Evolutionary conservation across 2,797 vertebrate species (phyloP), one percentile per base, ranked within the genome.

Genomic region (Sardinella longiceps): DNA sequence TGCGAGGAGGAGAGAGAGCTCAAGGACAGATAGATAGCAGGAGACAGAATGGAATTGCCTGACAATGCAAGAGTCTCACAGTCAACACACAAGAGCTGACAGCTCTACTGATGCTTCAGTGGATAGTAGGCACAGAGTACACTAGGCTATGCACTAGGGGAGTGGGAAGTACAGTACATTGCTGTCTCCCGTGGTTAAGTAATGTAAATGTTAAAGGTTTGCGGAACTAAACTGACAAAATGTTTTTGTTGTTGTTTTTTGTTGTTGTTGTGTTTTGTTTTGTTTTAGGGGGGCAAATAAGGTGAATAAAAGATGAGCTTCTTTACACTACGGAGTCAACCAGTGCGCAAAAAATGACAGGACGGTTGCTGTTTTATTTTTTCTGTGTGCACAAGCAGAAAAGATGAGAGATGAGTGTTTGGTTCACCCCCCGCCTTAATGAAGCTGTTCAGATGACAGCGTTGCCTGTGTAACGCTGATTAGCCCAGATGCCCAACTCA

Each of bases 401-500:
- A 46, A n/a, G n/a, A n/a, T n/a, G 5, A 46, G 45, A 46, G 10
- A n/a, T n/a, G n/a, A 46, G 45, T 3, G 45, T 46, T 46, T 11
- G 45, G 4, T 46, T 46, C 45, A 46, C 6, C 45, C 2, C 10
- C 5, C n/a, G n/a, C n/a, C 20, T 53, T 53, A 53, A 53, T 53
- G 18, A 20, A 53, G 51, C 3, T 12, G 15, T 23, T 53, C 2
- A 20, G 2, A 53, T 53, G 51, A 53, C 3, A 18, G 20, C 51
- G 23, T 5, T 20, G 51, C 51, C 18, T 48, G 46, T 48, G 51
- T 23, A 23, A 53, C 3, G 9, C 5, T 25, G n/a, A 66, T 48
- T 46, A 7, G 12, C 7, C 60, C 25, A 53, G 6, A 45, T 80
- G 63, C 7, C 11, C 66, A 81, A 87, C 87, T 11, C 86, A 96